Percentiles rank a stretch among this genome's conserved stretches.
Evolutionary conservation across 2,113 vertebrate species (phyloP).

Genomic region (Dipodomys spectabilis): DNA sequence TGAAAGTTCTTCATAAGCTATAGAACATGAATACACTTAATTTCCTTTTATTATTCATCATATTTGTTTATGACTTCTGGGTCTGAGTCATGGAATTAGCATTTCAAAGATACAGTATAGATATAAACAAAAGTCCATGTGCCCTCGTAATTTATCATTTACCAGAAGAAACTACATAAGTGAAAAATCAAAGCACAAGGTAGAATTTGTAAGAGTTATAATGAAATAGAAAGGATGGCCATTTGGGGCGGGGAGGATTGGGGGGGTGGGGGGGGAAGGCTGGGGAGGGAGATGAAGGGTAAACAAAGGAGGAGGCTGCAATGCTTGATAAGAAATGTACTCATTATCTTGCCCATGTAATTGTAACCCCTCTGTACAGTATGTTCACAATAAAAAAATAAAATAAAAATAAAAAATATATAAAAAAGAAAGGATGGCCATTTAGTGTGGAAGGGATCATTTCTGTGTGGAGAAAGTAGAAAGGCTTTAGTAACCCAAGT

Average conservation of each 20-base stretch:
- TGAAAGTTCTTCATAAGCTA: not conserved
- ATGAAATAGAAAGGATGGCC: not conserved
- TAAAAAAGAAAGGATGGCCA: no score
- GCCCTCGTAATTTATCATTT: not conserved
- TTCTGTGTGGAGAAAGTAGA: not conserved
- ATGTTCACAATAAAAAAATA: no score
- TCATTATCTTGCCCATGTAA: no score
- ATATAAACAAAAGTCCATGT: not conserved
- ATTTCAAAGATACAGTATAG: not conserved
- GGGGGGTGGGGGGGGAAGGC: not conserved
- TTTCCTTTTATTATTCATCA: not conserved
- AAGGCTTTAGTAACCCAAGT: not conserved
- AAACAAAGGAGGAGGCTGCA: no score
- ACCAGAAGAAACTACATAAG: not conserved
- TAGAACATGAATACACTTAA: not conserved
- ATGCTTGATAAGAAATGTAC: no score
- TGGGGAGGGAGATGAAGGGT: not conserved
- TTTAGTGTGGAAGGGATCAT: not conserved
- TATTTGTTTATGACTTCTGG: constrained; percentile 1
- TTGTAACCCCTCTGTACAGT: no score
- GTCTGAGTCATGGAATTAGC: not conserved
- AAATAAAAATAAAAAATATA: no score
- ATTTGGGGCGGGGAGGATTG: not conserved
- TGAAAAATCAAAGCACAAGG: not conserved
- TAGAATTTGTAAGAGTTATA: not conserved